These are phyloP conservation scores for Menura novaehollandiae DNA, from an alignment of 2,113 vertebrate genomes.

Conservation along the genomic window DNA sequence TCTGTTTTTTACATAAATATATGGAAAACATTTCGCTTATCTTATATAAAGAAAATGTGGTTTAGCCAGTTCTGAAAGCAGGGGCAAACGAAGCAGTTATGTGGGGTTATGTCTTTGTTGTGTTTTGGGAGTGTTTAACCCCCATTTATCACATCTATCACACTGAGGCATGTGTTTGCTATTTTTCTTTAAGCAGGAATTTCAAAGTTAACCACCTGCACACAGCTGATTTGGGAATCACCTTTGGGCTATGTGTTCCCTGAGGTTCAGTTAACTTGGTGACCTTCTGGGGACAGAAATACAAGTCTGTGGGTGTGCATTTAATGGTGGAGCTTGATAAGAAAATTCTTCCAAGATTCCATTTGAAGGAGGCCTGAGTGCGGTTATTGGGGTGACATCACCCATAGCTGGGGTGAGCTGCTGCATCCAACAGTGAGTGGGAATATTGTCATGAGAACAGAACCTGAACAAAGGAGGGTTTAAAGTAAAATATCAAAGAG, in stretches of 20 bases:
- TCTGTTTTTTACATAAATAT: background rate
- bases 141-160: background rate
- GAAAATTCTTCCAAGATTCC: background rate
- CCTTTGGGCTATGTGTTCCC: background rate
- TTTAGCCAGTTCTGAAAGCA: background rate
- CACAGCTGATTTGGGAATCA: background rate
- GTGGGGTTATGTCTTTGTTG: background rate
- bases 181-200: background rate
- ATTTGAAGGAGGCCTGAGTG: background rate
- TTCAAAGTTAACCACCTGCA: background rate
- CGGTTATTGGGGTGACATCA: background rate
- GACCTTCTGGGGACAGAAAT: no score
- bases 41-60: background rate
- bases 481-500: background rate
- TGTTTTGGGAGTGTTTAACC: background rate
- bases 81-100: background rate
- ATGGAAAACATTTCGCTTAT: background rate
- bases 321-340: background rate
- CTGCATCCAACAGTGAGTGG: background rate
- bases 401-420: background rate
- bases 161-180: rapidly evolving
- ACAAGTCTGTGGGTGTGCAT: rapidly evolving
- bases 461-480: background rate
- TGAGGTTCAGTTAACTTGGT: background rate
- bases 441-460: background rate